A percentile compares a stretch with the other conserved stretches of the same genome.
phyloP scores from a whole-genome alignment of 92 coral and sea anemone species.

The Epizoanthus ramosus region DNA sequence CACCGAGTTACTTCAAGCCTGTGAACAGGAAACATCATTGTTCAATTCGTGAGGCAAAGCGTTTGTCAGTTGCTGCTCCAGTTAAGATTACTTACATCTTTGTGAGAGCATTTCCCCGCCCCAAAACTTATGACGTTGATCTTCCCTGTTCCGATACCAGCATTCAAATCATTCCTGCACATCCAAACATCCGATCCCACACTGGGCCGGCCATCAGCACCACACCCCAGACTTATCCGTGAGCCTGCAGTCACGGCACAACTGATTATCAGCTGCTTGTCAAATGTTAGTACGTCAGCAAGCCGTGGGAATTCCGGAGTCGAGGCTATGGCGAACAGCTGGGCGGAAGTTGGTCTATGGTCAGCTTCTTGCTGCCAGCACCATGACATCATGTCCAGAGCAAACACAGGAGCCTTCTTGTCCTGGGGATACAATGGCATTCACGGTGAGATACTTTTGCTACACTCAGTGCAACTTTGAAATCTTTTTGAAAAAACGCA shows the following conservation, averaged over 20 bases:
- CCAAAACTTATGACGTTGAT: conserved; percentile 83
- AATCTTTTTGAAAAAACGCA: neutral
- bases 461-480: neutral
- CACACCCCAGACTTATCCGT: conserved; percentile 83
- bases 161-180: conserved; percentile 84
- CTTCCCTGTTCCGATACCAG: conserved; percentile 81
- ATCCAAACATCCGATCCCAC: conserved; percentile 98
- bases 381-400: conserved; percentile 95
- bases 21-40: too few species aligned
- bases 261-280: conserved; percentile 82
- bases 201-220: conserved; percentile 91
- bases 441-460: neutral
- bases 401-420: conserved; percentile 91
- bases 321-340: conserved; percentile 79
- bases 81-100: conserved; percentile 65
- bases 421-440: conserved; percentile 55
- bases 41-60: too few species aligned
- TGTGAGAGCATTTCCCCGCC: conserved; percentile 80
- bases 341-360: conserved; percentile 87
- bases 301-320: conserved; percentile 94
- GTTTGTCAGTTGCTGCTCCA: too few species aligned
- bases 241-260: conserved; percentile 97
- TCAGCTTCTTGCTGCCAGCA: conserved; percentile 99
- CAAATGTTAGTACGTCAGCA: conserved; percentile 91
- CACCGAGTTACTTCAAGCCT: too few species aligned